Evolutionary conservation across 2,888 invertebrate genomes (phyloP).

Genomic region (Volucella inanis): DNA sequence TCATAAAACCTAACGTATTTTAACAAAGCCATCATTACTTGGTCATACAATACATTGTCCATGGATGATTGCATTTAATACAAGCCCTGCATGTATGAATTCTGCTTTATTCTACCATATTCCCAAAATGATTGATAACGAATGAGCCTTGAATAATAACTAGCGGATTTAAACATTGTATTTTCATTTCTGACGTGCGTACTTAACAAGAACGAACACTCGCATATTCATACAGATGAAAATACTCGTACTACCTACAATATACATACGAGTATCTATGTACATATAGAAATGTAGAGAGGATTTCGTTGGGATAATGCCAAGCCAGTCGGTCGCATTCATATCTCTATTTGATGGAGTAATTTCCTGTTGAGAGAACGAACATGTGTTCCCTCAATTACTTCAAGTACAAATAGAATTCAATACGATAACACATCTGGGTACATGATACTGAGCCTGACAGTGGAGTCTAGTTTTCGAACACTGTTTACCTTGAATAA

Average conservation of each 20-base stretch:
- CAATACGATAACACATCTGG: conserved; percentile 33
- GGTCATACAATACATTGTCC: not conserved
- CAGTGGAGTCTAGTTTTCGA: conserved; percentile 6
- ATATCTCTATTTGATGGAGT: conserved; percentile 20
- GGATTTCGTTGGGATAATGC: not conserved
- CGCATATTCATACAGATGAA: not conserved
- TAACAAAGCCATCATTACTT: no score
- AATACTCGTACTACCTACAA: not conserved
- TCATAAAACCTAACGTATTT: no score
- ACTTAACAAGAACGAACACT: conserved; percentile 39
- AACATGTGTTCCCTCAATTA: conserved; percentile 60
- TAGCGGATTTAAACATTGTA: conserved; percentile 42
- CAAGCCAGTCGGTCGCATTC: conserved; percentile 11
- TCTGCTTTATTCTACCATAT: not conserved
- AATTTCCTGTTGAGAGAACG: conserved; percentile 43
- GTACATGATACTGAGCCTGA: not conserved
- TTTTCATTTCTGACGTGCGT: conserved; percentile 36
- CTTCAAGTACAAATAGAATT: not conserved
- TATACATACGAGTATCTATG: no score
- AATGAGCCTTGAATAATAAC: conserved; percentile 49
- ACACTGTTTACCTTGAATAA: conserved; percentile 4
- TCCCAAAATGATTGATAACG: conserved; percentile 29
- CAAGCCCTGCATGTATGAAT: conserved; percentile 31
- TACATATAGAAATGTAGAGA: not conserved
- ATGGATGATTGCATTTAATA: conserved; percentile 38